phyloP scores from a whole-genome alignment of 2,113 vertebrate species.

The Ageneiosus marmoratus region DNA sequence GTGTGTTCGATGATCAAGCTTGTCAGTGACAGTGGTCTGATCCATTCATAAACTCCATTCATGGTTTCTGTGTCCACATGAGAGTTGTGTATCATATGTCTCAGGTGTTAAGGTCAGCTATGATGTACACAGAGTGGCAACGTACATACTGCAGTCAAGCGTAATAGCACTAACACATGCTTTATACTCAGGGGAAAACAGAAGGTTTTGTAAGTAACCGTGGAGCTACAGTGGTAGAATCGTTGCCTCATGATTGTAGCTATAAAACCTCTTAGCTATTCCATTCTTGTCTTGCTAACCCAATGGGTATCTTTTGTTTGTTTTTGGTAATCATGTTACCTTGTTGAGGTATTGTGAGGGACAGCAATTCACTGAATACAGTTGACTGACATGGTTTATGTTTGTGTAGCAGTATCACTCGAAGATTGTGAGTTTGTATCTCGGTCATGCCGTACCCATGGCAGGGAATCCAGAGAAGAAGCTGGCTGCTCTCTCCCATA shows the following conservation, averaged over 20 bases:
- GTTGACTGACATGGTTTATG: not conserved
- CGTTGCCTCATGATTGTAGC: not conserved
- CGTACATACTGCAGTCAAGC: conserved; percentile 7
- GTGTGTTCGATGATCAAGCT: not conserved
- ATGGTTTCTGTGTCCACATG: conserved; percentile 1
- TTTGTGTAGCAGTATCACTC: not conserved
- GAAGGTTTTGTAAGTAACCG: not conserved
- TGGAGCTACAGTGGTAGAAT: not conserved
- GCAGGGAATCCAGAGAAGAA: too few relatives aligned
- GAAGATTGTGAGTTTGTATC: too few relatives aligned
- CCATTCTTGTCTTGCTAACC: not conserved
- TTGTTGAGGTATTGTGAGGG: not conserved
- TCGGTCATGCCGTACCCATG: too few relatives aligned
- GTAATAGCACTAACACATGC: conserved; percentile 27
- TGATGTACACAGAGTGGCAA: conserved; percentile 10
- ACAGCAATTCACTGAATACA: not conserved
- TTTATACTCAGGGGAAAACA: conserved; percentile 12
- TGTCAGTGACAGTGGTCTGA: conserved; percentile 11
- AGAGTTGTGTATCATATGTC: conserved; percentile 12
- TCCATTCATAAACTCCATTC: not conserved
- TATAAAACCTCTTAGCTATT: not conserved
- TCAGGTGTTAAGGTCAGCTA: conserved; percentile 35
- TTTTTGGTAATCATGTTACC: not conserved
- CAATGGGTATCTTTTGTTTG: not conserved
- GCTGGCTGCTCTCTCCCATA: too few relatives aligned